These are phyloP conservation scores for Sphaeridia pumilis DNA, from an alignment of 2,888 invertebrate species.

Conservation along the genomic window DNA sequence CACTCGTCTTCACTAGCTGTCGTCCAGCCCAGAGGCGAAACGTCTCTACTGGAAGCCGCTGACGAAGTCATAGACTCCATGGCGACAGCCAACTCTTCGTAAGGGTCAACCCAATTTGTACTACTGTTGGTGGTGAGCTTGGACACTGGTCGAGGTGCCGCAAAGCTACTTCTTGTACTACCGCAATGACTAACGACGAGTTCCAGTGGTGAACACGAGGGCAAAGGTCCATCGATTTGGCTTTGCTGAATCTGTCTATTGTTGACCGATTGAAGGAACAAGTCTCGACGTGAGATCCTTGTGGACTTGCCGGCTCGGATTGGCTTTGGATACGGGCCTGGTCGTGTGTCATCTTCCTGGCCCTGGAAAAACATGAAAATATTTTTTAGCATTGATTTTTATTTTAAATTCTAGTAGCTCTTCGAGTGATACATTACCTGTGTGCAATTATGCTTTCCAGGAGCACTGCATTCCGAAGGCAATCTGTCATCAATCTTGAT, in stretches of 20 bases:
- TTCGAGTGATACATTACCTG: slow-evolving; percentile 10
- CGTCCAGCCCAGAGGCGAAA: slow-evolving; percentile 15
- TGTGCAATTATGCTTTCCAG: slow-evolving; percentile 63
- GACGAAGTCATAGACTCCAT: neutral
- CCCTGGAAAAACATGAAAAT: slow-evolving; percentile 8
- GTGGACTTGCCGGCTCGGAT: slow-evolving; percentile 14
- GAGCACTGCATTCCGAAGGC: slow-evolving; percentile 57
- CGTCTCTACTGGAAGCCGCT: slow-evolving; percentile 14
- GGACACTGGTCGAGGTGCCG: no score
- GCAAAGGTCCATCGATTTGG: slow-evolving; percentile 3
- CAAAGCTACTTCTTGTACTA: neutral
- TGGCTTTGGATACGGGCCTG: slow-evolving; percentile 12
- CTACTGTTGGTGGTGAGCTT: no score
- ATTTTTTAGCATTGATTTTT: neutral
- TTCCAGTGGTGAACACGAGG: neutral
- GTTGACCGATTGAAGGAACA: slow-evolving; percentile 20
- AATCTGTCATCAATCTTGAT: slow-evolving; percentile 56
- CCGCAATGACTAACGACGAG: neutral
- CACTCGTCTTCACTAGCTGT: slow-evolving; percentile 22
- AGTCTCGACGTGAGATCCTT: slow-evolving; percentile 20
- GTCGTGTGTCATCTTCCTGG: slow-evolving; percentile 15
- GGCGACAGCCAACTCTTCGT: slow-evolving; percentile 1
- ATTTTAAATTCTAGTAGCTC: neutral
- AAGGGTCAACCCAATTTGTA: neutral
- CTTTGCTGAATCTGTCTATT: slow-evolving; percentile 17